phyloP scores from a whole-genome alignment of 2,113 vertebrate species.

The Crypturellus undulatus region DNA sequence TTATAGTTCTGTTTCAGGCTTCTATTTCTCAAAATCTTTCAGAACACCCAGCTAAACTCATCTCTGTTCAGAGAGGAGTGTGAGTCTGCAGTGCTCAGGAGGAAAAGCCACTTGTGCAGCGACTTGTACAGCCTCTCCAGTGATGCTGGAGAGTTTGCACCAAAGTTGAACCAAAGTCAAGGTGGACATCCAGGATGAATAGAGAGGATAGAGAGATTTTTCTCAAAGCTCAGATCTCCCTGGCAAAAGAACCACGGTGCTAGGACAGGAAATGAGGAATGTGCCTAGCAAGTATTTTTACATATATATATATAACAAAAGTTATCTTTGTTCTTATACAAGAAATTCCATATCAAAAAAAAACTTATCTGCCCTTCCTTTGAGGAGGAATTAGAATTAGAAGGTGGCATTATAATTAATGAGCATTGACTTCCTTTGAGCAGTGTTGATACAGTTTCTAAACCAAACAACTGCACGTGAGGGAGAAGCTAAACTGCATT shows the following conservation, averaged over 20 bases:
- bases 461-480: slow-evolving; percentile 23
- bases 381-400: neutral
- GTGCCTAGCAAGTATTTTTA: neutral
- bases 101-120: neutral
- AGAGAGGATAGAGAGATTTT: neutral
- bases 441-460: slow-evolving; percentile 35
- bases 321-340: neutral
- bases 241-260: neutral
- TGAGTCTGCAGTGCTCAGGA: neutral
- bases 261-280: neutral
- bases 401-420: slow-evolving; percentile 52
- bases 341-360: neutral
- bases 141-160: neutral
- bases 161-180: neutral
- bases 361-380: neutral
- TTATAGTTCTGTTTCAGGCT: neutral
- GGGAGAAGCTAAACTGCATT: slow-evolving; percentile 26
- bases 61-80: neutral
- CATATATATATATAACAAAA: neutral
- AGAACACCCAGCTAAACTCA: neutral
- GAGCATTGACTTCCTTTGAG: slow-evolving; percentile 55
- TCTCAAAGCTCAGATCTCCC: neutral
- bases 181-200: neutral
- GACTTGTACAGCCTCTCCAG: neutral
- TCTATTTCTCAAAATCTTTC: neutral